Percentiles rank a stretch among this genome's conserved stretches.
Conservation (phyloP, 2,888 invertebrate genomes). For the Sisyra nigra region DNA sequence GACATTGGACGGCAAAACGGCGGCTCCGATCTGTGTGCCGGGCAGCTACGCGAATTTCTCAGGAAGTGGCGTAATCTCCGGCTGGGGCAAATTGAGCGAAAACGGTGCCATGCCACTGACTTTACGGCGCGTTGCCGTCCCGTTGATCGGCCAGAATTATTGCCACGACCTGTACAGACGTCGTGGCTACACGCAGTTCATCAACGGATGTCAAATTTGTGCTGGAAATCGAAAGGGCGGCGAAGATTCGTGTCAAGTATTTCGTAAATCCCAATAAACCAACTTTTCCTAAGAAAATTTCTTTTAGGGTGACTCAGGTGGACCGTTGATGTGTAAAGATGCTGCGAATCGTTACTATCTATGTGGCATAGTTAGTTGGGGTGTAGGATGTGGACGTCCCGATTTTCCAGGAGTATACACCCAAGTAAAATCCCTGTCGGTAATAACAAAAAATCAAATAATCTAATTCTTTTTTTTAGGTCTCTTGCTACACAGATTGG, state of each 20-base stretch:
- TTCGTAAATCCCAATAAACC: not conserved
- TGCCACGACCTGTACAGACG: slow-evolving; percentile 13
- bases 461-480: slow-evolving; percentile 1
- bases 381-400: slow-evolving; percentile 18
- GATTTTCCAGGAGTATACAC: slow-evolving; percentile 19
- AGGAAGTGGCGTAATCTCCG: slow-evolving; percentile 16
- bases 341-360: slow-evolving; percentile 17
- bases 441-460: not conserved
- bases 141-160: not conserved
- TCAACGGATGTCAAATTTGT: slow-evolving; percentile 17
- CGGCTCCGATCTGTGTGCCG: slow-evolving; percentile 25
- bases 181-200: slow-evolving; percentile 15
- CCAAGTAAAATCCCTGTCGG: slow-evolving; percentile 10
- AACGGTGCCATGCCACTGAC: not conserved
- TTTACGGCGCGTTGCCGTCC: not conserved
- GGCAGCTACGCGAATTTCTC: slow-evolving; percentile 9
- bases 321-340: slow-evolving; percentile 17
- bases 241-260: slow-evolving; percentile 19
- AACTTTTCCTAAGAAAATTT: slow-evolving; percentile 1
- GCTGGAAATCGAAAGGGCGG: slow-evolving; percentile 15
- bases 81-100: slow-evolving; percentile 17
- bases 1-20: slow-evolving; percentile 16
- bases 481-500: slow-evolving; percentile 17
- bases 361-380: slow-evolving; percentile 21
- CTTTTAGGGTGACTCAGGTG: slow-evolving; percentile 20